These are phyloP conservation scores for Zapus hudsonius DNA, from an alignment of 2,113 vertebrate species.

Conservation along the genomic window DNA sequence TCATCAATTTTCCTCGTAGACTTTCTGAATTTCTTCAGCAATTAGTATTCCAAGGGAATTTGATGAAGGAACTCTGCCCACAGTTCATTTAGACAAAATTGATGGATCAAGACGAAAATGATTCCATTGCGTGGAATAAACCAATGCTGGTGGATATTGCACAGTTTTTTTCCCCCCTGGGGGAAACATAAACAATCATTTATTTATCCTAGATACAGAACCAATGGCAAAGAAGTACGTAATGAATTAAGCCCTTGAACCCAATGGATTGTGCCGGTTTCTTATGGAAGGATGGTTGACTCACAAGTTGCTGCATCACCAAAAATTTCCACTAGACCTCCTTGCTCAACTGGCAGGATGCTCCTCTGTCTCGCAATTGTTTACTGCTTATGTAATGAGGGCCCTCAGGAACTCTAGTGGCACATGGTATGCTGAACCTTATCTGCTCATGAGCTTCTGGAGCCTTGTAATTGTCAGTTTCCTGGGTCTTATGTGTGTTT, in stretches of 20 bases:
- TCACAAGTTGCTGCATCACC: too few relatives aligned
- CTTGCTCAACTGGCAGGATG: too few relatives aligned
- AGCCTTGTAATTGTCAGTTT: neutral
- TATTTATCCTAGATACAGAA: neutral
- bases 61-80: neutral
- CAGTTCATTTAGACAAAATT: neutral
- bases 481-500: neutral
- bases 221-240: too few relatives aligned
- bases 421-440: too few relatives aligned
- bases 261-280: neutral
- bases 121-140: neutral
- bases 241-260: too few relatives aligned
- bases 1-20: neutral
- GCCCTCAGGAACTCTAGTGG: too few relatives aligned
- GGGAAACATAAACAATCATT: too few relatives aligned
- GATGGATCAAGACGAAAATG: neutral
- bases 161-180: too few relatives aligned
- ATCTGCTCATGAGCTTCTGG: too few relatives aligned
- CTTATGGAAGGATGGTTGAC: too few relatives aligned
- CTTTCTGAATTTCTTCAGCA: neutral
- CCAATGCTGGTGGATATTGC: neutral
- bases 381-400: neutral
- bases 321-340: neutral
- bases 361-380: neutral
- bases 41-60: neutral